Conservation (phyloP, 2,888 invertebrate species). For the Clusia tigrina region DNA sequence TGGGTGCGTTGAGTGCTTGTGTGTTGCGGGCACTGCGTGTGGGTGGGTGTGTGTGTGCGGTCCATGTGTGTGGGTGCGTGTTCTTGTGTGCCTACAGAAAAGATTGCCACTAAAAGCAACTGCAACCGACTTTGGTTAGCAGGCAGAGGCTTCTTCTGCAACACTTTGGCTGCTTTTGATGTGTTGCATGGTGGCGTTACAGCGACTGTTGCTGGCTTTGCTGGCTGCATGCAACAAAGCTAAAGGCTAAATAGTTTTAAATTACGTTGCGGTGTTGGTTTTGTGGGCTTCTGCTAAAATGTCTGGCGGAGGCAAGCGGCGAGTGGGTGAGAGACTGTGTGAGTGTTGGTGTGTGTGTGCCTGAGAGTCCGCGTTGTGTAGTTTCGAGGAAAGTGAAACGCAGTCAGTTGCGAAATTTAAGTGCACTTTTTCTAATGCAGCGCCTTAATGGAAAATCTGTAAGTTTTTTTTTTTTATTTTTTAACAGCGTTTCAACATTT, state of each 20-base stretch:
- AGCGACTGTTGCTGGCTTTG: background rate
- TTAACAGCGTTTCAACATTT: background rate
- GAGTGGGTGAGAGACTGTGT: background rate
- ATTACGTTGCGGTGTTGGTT: slow-evolving; percentile 5
- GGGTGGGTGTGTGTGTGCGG: too few relatives aligned
- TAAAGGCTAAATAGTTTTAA: slow-evolving; percentile 9
- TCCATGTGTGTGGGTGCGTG: too few relatives aligned
- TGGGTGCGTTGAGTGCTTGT: too few relatives aligned
- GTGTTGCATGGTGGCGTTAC: background rate
- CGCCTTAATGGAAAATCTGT: background rate
- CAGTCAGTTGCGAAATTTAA: background rate
- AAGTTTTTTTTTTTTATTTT: background rate
- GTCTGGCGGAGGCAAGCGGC: background rate
- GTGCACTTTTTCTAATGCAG: background rate
- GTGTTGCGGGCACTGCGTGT: too few relatives aligned
- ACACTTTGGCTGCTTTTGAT: slow-evolving; percentile 1
- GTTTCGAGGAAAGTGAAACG: background rate
- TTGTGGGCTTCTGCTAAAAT: background rate
- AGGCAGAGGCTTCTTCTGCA: background rate
- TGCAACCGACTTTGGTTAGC: background rate
- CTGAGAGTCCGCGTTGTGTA: background rate
- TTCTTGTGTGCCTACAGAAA: too few relatives aligned
- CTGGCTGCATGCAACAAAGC: background rate
- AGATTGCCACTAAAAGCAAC: background rate
- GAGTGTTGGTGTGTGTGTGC: background rate